Evolutionary conservation across 2,888 invertebrate genomes (phyloP).

Genomic region (Lithosia quadra): DNA sequence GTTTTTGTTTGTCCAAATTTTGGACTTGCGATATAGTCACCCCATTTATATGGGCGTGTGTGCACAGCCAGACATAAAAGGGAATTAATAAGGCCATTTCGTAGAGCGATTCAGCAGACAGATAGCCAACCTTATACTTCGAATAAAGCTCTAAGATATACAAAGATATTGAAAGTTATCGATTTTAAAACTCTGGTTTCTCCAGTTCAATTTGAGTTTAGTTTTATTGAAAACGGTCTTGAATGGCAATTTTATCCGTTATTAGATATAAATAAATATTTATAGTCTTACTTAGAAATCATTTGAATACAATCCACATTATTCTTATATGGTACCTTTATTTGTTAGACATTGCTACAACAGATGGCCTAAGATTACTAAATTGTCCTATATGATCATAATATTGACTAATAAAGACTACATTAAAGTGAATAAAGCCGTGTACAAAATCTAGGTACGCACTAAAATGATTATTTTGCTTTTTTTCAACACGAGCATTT

Average conservation of each 20-base stretch:
- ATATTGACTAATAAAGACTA: too few species aligned
- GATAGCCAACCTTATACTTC: conserved; percentile 64
- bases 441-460: too few species aligned
- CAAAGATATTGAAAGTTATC: conserved; percentile 81
- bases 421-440: too few species aligned
- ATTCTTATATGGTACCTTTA: not conserved
- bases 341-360: not conserved
- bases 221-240: conserved; percentile 57
- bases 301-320: conserved; percentile 16
- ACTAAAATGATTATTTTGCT: too few species aligned
- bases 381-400: too few species aligned
- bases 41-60: conserved; percentile 68
- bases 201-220: conserved; percentile 57
- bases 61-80: conserved; percentile 77
- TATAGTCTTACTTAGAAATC: conserved; percentile 29
- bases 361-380: not conserved
- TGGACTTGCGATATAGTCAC: not conserved
- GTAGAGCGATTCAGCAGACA: conserved; percentile 75
- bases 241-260: conserved; percentile 47
- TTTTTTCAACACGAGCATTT: too few species aligned
- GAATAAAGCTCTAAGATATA: conserved; percentile 71
- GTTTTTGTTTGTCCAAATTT: not conserved
- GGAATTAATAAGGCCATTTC: conserved; percentile 85
- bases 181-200: conserved; percentile 72
- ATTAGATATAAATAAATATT: conserved; percentile 32